Conservation (phyloP, 2,797 vertebrate species). For the Capromys pilorides region DNA sequence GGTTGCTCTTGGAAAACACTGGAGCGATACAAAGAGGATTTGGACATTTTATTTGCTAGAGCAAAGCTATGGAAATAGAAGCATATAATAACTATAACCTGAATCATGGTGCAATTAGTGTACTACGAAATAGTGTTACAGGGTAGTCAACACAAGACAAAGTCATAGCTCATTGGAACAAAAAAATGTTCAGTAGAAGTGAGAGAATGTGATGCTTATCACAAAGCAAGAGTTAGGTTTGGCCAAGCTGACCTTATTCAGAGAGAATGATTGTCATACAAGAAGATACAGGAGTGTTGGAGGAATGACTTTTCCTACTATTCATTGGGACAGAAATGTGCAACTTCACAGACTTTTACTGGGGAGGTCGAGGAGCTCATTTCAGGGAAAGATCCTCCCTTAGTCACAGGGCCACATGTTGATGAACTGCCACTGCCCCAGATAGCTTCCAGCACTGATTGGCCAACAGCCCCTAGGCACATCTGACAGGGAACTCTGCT, state of each 20-base stretch:
- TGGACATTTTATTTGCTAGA: background rate
- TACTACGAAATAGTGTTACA: background rate
- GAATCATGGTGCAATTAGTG: background rate
- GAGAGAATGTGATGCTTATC: too few species aligned
- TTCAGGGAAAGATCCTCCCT: background rate
- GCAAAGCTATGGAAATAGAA: background rate
- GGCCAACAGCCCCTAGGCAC: background rate
- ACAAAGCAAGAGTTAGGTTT: background rate
- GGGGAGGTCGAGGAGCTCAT: background rate
- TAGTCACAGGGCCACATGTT: background rate
- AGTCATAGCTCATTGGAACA: background rate
- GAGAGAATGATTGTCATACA: background rate
- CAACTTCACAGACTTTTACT: background rate
- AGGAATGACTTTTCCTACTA: background rate
- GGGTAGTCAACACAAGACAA: background rate
- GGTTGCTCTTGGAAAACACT: background rate
- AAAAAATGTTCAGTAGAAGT: background rate
- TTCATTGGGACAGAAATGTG: accelerated
- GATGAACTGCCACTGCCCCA: background rate
- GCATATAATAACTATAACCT: background rate
- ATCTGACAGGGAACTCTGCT: background rate
- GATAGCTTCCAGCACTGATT: too few species aligned
- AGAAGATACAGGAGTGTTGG: background rate
- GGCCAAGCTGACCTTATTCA: background rate
- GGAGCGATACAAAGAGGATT: background rate